A percentile compares a stretch with the other conserved stretches of the same genome.
Evolutionary conservation across 64 coral and sea anemone genomes (phyloP).

Genomic region (Actinia tenebrosa): DNA sequence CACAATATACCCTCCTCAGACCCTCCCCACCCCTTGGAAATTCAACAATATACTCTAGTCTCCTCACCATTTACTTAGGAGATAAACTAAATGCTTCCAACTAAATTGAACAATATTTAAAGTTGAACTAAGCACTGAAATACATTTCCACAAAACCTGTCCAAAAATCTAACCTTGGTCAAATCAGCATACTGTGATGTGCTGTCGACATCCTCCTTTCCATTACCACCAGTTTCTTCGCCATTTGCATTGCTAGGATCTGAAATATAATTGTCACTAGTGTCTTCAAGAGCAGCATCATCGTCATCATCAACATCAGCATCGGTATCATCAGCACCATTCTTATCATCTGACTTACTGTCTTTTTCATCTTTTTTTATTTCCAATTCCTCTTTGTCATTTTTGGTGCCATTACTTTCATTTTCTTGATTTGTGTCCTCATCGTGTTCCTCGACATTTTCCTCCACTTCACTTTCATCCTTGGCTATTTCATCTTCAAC

Average conservation of each 20-base stretch:
- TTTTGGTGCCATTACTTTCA: not conserved
- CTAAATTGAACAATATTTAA: too few relatives aligned
- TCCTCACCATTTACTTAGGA: too few relatives aligned
- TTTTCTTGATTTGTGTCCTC: not conserved
- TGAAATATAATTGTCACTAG: conserved; percentile 12
- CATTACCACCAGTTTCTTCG: not conserved
- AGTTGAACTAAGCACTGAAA: too few relatives aligned
- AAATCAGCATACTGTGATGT: not conserved
- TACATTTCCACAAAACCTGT: not conserved
- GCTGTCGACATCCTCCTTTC: not conserved
- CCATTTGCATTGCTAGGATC: conserved; percentile 8
- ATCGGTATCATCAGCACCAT: not conserved
- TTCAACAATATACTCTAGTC: too few relatives aligned
- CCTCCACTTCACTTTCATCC: conserved; percentile 8
- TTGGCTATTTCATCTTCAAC: not conserved
- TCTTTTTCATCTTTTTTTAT: not conserved
- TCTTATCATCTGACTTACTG: not conserved
- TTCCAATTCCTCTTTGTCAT: not conserved
- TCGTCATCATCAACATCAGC: conserved; percentile 9
- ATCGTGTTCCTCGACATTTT: not conserved
- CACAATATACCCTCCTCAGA: too few relatives aligned
- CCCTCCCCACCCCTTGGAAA: too few relatives aligned
- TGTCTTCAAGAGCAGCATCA: not conserved
- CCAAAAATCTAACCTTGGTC: not conserved
- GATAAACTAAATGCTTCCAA: too few relatives aligned